A percentile compares a stretch with the other conserved stretches of the same genome.
Conservation (phyloP, 2,113 vertebrate genomes). For the Ophthalmolycus amberensis region DNA sequence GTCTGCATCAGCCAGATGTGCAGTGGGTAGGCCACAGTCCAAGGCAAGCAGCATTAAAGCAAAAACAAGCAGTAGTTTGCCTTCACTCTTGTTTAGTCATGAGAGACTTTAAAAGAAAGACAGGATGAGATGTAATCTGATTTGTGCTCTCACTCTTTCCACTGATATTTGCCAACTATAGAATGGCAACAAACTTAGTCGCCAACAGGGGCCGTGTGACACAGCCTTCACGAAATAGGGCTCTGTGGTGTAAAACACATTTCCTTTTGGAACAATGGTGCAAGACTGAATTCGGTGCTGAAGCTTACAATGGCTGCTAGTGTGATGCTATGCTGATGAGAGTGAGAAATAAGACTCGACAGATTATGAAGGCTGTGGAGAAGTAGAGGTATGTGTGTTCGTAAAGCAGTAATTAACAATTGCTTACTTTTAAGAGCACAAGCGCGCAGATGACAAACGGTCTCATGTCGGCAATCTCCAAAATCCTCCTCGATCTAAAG, state of each 20-base stretch:
- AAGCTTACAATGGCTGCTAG: constrained; percentile 6
- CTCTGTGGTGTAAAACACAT: constrained; percentile 30
- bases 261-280: constrained; percentile 44
- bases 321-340: background rate
- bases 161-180: constrained; percentile 13
- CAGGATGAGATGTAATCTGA: constrained; percentile 13
- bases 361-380: background rate
- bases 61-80: background rate
- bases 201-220: constrained; percentile 16
- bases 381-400: background rate
- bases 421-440: constrained; percentile 80
- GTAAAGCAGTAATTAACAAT: background rate
- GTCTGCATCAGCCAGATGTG: background rate
- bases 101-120: background rate
- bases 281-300: background rate
- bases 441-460: constrained; percentile 66
- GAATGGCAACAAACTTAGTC: constrained; percentile 8
- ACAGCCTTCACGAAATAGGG: constrained; percentile 25
- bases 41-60: background rate
- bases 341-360: background rate
- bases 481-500: constrained; percentile 23
- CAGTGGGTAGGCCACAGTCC: background rate
- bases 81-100: background rate
- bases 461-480: constrained; percentile 64
- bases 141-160: constrained; percentile 2